Evolutionary conservation across 2,888 invertebrate species (phyloP).

Genomic region (Xylota sylvarum): DNA sequence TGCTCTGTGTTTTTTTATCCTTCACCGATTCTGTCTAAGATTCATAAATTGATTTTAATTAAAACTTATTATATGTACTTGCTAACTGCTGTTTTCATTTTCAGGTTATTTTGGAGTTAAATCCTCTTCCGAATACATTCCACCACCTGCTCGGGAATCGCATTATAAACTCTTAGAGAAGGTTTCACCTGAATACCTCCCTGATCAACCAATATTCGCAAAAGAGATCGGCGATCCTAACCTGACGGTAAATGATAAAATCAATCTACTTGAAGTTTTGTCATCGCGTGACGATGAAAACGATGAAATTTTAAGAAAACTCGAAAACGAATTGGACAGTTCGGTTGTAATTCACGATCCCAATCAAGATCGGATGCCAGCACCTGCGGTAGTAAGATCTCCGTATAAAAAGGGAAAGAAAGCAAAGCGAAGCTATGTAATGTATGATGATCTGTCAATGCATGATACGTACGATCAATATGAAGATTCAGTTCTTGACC

Average conservation of each 20-base stretch:
- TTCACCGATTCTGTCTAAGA: too few relatives aligned
- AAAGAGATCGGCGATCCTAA: conserved; percentile 73
- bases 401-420: conserved; percentile 3
- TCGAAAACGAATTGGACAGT: conserved; percentile 69
- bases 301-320: conserved; percentile 40
- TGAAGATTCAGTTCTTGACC: conserved; percentile 50
- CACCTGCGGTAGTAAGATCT: conserved; percentile 25
- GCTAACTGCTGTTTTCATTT: too few relatives aligned
- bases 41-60: too few relatives aligned
- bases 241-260: conserved; percentile 75
- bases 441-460: conserved; percentile 77
- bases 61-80: too few relatives aligned
- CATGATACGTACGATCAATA: conserved; percentile 71
- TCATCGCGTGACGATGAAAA: conserved; percentile 40
- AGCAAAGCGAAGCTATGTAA: conserved; percentile 63
- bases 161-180: conserved; percentile 39
- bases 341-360: conserved; percentile 34
- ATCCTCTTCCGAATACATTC: background rate
- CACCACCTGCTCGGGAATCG: conserved; percentile 6
- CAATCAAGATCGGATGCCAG: conserved; percentile 35
- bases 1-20: background rate
- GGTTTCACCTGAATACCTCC: conserved; percentile 45
- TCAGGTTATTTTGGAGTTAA: conserved; percentile 31
- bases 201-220: conserved; percentile 64
- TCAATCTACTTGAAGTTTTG: conserved; percentile 70